phyloP scores from a whole-genome alignment of 2,888 invertebrate genomes.

The Aphodius granarius region DNA sequence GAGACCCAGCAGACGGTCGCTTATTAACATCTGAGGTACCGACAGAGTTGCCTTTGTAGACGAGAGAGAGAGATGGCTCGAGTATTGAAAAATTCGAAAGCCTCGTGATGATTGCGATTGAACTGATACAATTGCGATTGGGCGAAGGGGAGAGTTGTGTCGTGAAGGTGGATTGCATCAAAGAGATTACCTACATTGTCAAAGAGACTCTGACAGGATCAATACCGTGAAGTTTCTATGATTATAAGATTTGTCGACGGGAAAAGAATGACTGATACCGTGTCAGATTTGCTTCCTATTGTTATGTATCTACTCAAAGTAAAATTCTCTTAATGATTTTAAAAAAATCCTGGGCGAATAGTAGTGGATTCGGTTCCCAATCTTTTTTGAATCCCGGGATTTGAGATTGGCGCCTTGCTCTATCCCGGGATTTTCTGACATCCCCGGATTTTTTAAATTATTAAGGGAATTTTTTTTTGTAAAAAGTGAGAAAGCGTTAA shows the following conservation, averaged over 20 bases:
- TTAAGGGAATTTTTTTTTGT: too few species aligned
- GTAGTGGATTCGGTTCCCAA: too few species aligned
- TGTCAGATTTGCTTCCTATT: too few species aligned
- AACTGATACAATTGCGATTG: neutral
- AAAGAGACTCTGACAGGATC: neutral
- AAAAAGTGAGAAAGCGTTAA: too few species aligned
- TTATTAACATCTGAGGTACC: conserved; percentile 33
- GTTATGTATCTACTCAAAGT: too few species aligned
- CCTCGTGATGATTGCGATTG: neutral
- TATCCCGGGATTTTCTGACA: too few species aligned
- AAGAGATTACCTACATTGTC: neutral
- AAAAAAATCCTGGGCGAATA: too few species aligned
- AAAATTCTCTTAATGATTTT: too few species aligned
- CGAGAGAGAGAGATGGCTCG: neutral
- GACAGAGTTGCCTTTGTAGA: conserved; percentile 27
- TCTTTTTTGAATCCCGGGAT: too few species aligned
- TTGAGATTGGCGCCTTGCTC: too few species aligned
- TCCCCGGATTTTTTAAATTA: too few species aligned
- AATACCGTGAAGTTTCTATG: neutral
- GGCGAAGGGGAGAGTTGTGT: neutral
- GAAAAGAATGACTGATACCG: neutral
- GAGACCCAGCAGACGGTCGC: conserved; percentile 29
- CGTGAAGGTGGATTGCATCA: neutral
- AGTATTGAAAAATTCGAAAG: neutral
- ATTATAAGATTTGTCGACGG: neutral